Evolutionary conservation across 2,113 vertebrate species (phyloP), one percentile per base, ranked within the genome.

Genomic region (Cnemophilus loriae): DNA sequence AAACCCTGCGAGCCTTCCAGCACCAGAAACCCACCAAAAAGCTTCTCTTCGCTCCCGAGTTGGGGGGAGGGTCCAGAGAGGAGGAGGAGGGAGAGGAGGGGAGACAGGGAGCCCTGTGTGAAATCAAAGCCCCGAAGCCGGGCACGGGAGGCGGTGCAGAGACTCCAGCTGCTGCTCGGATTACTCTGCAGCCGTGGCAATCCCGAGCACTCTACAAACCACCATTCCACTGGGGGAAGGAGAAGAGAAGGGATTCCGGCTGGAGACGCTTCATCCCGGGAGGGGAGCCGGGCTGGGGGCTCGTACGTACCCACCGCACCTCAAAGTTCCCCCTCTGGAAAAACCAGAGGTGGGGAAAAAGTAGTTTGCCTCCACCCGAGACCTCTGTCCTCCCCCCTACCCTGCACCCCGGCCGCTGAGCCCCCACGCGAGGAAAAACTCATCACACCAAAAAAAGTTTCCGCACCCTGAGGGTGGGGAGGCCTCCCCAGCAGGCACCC

Each of bases 131-230:
- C 59, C 85, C 63, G 69, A 87, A 78, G 13, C 74, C 67, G 79
- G 95, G 90, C 85, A 86, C 13, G 42, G 89, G 87, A 91, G 94
- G 95, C 87, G 92, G 96, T 85, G 95, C 87, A 63, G 59, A 91
- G 89, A 71, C 74, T 94, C 92, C 95, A 90, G 96, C 92, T 90
- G 94, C 87, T 64, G 80, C 84, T 96, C 96, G 71, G 84, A 87
- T 96, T 95, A 94, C 96, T 92, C 84, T 89, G 95, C 96, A 95
- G 83, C 94, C 92, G 92, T 93, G 96, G 96, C 96, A 94, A 90
- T 93, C 41, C 59, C 59, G 6, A 91, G 50, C 68, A 20, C 59
- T 75, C 52, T 10, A 7, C 65, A 74, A 91, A 65, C 53, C 80
- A 63, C 73, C 89, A 69, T 89, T 71, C 61, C 73, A 59, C 60